A percentile compares a stretch with the other conserved stretches of the same genome.
Evolutionary conservation across 2,797 vertebrate species (phyloP).

Genomic region (Pseudomugil tenellus): DNA sequence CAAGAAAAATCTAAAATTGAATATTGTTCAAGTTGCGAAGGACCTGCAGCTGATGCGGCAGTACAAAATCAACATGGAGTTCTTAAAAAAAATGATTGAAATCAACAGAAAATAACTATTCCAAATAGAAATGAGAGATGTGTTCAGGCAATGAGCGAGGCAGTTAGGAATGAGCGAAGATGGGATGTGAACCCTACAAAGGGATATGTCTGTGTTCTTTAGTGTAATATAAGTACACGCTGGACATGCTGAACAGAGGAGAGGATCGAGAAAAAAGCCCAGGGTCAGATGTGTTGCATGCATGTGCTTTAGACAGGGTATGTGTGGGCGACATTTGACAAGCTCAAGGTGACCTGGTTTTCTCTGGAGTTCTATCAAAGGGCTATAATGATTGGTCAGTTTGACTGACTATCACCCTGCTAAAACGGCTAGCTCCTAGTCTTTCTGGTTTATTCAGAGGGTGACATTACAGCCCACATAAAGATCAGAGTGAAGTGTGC

Average conservation of each 20-base stretch:
- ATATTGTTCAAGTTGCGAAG: no score
- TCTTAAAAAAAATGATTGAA: no score
- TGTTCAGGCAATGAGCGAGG: slow-evolving; percentile 37
- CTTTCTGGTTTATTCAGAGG: slow-evolving; percentile 45
- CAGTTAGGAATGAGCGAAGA: slow-evolving; percentile 27
- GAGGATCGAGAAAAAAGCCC: not conserved
- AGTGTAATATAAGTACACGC: not conserved
- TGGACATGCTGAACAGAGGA: not conserved
- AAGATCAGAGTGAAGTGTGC: slow-evolving; percentile 55
- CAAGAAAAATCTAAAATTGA: no score
- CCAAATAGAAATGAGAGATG: slow-evolving; percentile 43
- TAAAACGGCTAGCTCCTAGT: slow-evolving; percentile 28
- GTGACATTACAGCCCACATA: slow-evolving; percentile 52
- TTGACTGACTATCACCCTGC: slow-evolving; percentile 18
- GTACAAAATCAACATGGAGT: no score
- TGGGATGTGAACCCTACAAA: slow-evolving; percentile 16
- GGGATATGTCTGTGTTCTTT: slow-evolving; percentile 4
- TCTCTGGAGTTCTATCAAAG: slow-evolving; percentile 24
- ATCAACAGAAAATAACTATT: slow-evolving; percentile 16
- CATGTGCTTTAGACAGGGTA: not conserved
- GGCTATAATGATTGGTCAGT: slow-evolving; percentile 15
- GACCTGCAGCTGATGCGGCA: no score
- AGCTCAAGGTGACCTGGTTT: slow-evolving; percentile 38
- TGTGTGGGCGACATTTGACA: slow-evolving; percentile 23
- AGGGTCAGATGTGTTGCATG: slow-evolving; percentile 4